Percentiles rank a stretch among this genome's conserved stretches.
Conservation (phyloP, 2,888 invertebrate species). For the Crepidodera aurea region DNA sequence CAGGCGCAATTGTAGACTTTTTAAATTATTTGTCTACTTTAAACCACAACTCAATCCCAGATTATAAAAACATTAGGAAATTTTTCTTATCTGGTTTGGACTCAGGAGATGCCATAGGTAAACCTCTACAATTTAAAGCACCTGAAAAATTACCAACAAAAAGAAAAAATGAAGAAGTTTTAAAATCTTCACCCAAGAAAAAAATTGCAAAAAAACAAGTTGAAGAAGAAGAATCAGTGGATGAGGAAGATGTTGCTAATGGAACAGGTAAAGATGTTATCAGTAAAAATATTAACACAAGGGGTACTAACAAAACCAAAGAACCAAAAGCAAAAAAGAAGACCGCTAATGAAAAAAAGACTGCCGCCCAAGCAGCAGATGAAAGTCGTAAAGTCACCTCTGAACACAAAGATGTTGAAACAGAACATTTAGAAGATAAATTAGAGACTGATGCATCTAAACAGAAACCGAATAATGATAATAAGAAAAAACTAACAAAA, state of each 20-base stretch:
- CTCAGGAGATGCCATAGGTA: conserved; percentile 58
- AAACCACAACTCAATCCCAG: conserved; percentile 75
- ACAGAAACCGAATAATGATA: too few relatives aligned
- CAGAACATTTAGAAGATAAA: conserved; percentile 10
- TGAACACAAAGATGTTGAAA: too few relatives aligned
- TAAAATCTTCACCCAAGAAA: neutral
- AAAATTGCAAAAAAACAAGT: neutral
- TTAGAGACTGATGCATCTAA: neutral
- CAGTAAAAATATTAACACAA: neutral
- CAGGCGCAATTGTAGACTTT: conserved; percentile 70
- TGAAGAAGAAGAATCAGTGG: neutral
- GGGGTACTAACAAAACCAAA: neutral
- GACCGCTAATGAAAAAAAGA: neutral
- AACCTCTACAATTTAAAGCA: conserved; percentile 52
- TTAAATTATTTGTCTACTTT: conserved; percentile 74
- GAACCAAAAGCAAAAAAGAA: neutral
- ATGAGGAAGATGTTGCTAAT: too few relatives aligned
- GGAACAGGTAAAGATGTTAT: neutral
- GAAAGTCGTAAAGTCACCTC: too few relatives aligned
- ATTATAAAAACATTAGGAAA: conserved; percentile 76
- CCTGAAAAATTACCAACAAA: conserved; percentile 2
- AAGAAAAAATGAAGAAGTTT: neutral
- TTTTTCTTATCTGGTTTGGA: conserved; percentile 70
- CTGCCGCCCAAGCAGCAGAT: neutral
- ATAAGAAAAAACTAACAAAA: too few relatives aligned